phyloP scores from a whole-genome alignment of 2,797 vertebrate species.

The Nannoperca obscura region DNA sequence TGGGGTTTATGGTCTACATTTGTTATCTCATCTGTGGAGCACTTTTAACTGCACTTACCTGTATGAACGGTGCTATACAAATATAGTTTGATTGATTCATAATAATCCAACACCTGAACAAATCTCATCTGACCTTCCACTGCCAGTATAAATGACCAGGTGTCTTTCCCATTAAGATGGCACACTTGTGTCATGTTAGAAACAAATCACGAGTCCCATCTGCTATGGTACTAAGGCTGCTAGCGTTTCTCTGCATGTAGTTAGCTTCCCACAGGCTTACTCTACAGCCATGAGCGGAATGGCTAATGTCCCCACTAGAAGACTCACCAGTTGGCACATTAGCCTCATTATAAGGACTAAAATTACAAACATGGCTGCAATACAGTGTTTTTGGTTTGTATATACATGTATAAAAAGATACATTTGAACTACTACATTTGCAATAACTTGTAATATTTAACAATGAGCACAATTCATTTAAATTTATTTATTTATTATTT shows the following conservation, averaged over 20 bases:
- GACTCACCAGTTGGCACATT: slow-evolving; percentile 56
- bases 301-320: slow-evolving; percentile 50
- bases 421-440: not conserved
- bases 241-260: slow-evolving; percentile 60
- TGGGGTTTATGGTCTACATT: too few species aligned
- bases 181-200: slow-evolving; percentile 71
- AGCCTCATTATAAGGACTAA: slow-evolving; percentile 41
- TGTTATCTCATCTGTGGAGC: too few species aligned
- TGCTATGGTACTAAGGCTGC: slow-evolving; percentile 55
- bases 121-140: slow-evolving; percentile 57
- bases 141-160: slow-evolving; percentile 57
- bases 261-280: slow-evolving; percentile 61
- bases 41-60: too few species aligned
- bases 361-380: slow-evolving; percentile 24
- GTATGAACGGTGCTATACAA: too few species aligned
- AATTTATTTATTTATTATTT: too few species aligned
- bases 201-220: slow-evolving; percentile 77
- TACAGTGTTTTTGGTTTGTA: not conserved
- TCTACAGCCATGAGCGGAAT: slow-evolving; percentile 67
- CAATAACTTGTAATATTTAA: not conserved
- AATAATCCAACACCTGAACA: slow-evolving; percentile 39
- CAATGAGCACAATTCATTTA: not conserved
- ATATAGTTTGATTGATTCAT: slow-evolving; percentile 1
- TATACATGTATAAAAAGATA: not conserved
- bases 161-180: slow-evolving; percentile 57